These are phyloP conservation scores for Leptatherina wallacei DNA, from an alignment of 2,797 vertebrate genomes.

Conservation along the genomic window DNA sequence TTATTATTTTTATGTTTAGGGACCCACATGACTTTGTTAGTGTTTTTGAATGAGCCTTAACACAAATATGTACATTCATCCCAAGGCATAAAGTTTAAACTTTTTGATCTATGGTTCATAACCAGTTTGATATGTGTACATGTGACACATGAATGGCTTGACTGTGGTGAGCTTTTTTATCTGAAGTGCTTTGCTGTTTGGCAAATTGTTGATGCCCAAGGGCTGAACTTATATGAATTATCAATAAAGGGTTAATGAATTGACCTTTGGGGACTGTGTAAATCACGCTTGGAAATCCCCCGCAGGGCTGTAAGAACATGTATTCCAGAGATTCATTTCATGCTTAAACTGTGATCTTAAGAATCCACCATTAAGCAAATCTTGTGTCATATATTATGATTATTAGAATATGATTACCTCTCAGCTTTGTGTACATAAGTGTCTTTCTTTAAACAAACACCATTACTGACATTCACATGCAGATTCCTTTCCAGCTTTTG, in stretches of 20 bases:
- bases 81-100: constrained; percentile 23
- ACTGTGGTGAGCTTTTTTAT: constrained; percentile 52
- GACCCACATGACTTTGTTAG: constrained; percentile 12
- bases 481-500: background rate
- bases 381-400: background rate
- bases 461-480: background rate
- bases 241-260: constrained; percentile 80
- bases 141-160: constrained; percentile 45
- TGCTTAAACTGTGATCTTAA: constrained; percentile 33
- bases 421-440: background rate
- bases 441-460: background rate
- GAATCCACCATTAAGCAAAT: constrained; percentile 14
- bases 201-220: constrained; percentile 61
- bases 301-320: constrained; percentile 24
- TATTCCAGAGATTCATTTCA: constrained; percentile 59
- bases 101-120: constrained; percentile 21
- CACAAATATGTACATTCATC: background rate
- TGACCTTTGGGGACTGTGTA: constrained; percentile 67
- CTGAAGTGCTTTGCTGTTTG: constrained; percentile 53
- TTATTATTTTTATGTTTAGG: constrained; percentile 14
- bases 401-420: background rate
- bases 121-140: constrained; percentile 42
- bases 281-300: constrained; percentile 68
- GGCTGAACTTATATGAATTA: constrained; percentile 56
- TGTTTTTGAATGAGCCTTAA: constrained; percentile 22